Evolutionary conservation across 2,888 invertebrate genomes (phyloP), one percentile per base, ranked within the genome.

Genomic region (Cordilura impudica): DNA sequence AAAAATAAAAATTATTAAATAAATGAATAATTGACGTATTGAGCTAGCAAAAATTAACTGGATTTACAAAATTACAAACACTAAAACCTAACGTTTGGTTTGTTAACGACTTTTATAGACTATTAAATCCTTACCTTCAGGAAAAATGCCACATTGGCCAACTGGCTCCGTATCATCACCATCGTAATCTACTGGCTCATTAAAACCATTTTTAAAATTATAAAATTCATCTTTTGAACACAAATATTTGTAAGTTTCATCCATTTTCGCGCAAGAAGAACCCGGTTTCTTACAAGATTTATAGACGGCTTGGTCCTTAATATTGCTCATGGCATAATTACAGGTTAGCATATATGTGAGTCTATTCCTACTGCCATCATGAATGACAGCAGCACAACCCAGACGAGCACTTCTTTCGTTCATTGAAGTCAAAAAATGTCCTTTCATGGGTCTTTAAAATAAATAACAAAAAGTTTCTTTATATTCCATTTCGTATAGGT

Each of bases 291-390:
- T 2, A 1, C 87, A 86, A n/a, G 81, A 65, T 3, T 84, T 77
- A 47, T 86, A 85, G 2, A 85, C 76, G 3, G 86, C 82, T 49
- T 83, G 82, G 26, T 81, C 83, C 3, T 45, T 51, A 0, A 85
- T 79, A 63, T 86, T 85, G 0, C 86, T 85, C 0, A 84, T 84
- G 5, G 85, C 84, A 67, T 85, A 85, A 53, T 85, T 85, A 58
- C 85, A 85, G 43, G 81, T 85, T 10, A 85, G 66, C 18, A 85
- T 77, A n/a, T n/a, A n/a, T n/a, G n/a, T n/a, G n/a, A n/a, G n/a
- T 1, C 84, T 12, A 12, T 12, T 35, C 6, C 6, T 5, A 6
- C 7, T 29, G 6, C 7, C 6, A 4, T 6, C 8, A 29, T 8
- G 8, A 8, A 19, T 2, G 21, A n/a, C 49, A 19, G 23, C 12